A percentile compares a stretch with the other conserved stretches of the same genome.
These are phyloP conservation scores for Epinephelus malabaricus DNA, from an alignment of 2,797 vertebrate species.

Conservation along the genomic window DNA sequence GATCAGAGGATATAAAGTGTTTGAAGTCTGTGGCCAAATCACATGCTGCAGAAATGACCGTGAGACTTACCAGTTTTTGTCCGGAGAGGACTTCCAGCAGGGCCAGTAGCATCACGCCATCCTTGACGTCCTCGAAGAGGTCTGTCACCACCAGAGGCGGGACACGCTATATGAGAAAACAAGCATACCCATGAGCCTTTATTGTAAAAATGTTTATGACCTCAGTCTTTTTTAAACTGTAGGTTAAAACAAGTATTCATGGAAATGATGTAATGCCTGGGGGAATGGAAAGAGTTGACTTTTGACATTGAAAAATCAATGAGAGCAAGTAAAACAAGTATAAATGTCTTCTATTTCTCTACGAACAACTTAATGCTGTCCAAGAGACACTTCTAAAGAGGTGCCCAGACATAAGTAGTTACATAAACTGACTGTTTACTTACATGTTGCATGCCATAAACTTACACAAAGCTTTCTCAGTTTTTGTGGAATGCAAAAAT, in stretches of 20 bases:
- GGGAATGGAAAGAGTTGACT: not conserved
- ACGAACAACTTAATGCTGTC: not conserved
- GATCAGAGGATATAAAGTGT: slow-evolving; percentile 46
- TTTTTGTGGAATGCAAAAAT: slow-evolving; percentile 64
- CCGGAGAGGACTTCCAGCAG: slow-evolving; percentile 97
- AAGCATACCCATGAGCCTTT: slow-evolving; percentile 34
- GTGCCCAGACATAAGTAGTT: not conserved
- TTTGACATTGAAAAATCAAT: slow-evolving; percentile 6
- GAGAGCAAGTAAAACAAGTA: not conserved
- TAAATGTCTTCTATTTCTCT: not conserved
- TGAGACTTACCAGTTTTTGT: slow-evolving; percentile 93
- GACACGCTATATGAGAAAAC: slow-evolving; percentile 82
- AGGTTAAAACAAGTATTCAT: not conserved
- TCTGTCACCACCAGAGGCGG: slow-evolving; percentile 93
- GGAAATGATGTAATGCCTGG: not conserved
- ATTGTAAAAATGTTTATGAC: not conserved
- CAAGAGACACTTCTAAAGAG: not conserved
- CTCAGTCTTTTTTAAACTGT: slow-evolving; percentile 3
- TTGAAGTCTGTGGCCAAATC: slow-evolving; percentile 63
- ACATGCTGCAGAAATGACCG: slow-evolving; percentile 47
- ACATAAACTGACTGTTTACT: slow-evolving; percentile 41
- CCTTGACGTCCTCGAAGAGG: slow-evolving; percentile 98
- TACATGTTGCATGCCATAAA: slow-evolving; percentile 32
- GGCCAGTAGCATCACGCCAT: slow-evolving; percentile 94
- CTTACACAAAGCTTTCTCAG: slow-evolving; percentile 58